Base-by-base conservation (phyloP, 37 sponge, comb jelly and placozoan species). In the Chondrosia reniformis region DNA sequence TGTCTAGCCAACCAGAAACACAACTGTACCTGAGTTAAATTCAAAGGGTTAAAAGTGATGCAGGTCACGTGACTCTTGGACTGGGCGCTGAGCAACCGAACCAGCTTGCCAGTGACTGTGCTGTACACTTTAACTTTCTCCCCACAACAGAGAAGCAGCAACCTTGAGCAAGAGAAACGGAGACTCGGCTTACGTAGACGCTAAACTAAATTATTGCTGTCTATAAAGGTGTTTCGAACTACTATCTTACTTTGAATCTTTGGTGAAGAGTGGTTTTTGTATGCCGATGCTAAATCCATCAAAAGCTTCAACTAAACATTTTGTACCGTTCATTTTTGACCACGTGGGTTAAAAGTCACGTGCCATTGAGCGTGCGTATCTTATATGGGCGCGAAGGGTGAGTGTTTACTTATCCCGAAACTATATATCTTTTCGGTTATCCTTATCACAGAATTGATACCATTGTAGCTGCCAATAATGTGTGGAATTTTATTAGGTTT, bases 181-280 rank as follows among this genome's bases (percentile, higher is more conserved):
- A 4, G 31, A 24, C 0, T 19, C 15, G 52, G 10, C 52, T 10
- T 15, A 49, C 15, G 52, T 49, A 19, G 52, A 49, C 15, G 15
- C 52, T 19, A 19, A 49, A 15, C 10, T 10, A 7, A 59, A 59
- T 59, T 13, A 6, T 30, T 59, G 9, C n/a, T 30, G n/a, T 59
- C 22, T 13, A 59, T 19, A 59, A 59, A 59, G n/a, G 22, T 59
- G 7, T 77, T 4, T 28, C 7, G 38, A 21, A 8, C 42, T n/a
- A 67, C 30, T 8, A 8, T n/a, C 82, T 73, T 78, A 89, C 90
- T 74, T 89, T 42, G 57, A 75, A 31, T 89, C 83, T 28, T 81
- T 33, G 21, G 90, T 82, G 46, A 81, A 85, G 24, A 76, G 31
- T 8, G 46, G 46, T 76, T 75, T 89, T 15, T 46, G n/a, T 46